phyloP scores from a whole-genome alignment of 2,888 invertebrate species.

The Caenorhabditis afra region DNA sequence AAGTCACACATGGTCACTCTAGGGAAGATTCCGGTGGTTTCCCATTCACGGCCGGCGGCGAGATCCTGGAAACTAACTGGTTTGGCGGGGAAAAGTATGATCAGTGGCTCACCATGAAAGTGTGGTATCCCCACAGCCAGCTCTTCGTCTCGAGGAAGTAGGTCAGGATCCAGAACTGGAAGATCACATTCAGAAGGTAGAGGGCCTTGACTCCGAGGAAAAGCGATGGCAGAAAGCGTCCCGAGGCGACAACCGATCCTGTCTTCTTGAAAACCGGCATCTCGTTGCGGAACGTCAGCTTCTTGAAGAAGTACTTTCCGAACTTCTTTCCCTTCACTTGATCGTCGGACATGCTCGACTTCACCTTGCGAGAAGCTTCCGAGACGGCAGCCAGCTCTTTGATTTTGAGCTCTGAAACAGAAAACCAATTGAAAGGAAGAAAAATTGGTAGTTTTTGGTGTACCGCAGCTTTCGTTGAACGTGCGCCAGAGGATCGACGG shows the following conservation, averaged over 20 bases:
- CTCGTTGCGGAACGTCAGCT: slow-evolving; percentile 59
- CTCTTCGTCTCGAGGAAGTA: slow-evolving; percentile 69
- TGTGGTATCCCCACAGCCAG: slow-evolving; percentile 70
- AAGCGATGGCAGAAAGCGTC: slow-evolving; percentile 62
- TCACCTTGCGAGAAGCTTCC: slow-evolving; percentile 50
- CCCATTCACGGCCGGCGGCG: slow-evolving; percentile 65
- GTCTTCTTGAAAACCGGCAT: slow-evolving; percentile 46
- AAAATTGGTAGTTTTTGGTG: too few relatives aligned
- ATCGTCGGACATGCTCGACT: slow-evolving; percentile 45
- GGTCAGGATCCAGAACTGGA: slow-evolving; percentile 70
- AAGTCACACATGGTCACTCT: slow-evolving; percentile 73
- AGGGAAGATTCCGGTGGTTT: slow-evolving; percentile 71
- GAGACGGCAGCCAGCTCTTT: slow-evolving; percentile 57
- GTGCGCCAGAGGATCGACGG: slow-evolving; percentile 78
- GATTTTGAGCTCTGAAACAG: slow-evolving; percentile 55
- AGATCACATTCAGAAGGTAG: slow-evolving; percentile 70
- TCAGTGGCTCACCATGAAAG: slow-evolving; percentile 58
- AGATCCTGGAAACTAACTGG: slow-evolving; percentile 41
- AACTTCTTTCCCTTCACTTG: slow-evolving; percentile 40
- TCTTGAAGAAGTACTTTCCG: slow-evolving; percentile 60
- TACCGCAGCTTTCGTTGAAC: slow-evolving; percentile 75
- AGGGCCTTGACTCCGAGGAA: slow-evolving; percentile 66
- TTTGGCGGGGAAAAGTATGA: not conserved
- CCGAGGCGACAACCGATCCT: slow-evolving; percentile 40
- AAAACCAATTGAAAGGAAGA: too few relatives aligned